These are phyloP conservation scores for Lemur catta DNA, from an alignment of 2,797 vertebrate species.

Conservation along the genomic window DNA sequence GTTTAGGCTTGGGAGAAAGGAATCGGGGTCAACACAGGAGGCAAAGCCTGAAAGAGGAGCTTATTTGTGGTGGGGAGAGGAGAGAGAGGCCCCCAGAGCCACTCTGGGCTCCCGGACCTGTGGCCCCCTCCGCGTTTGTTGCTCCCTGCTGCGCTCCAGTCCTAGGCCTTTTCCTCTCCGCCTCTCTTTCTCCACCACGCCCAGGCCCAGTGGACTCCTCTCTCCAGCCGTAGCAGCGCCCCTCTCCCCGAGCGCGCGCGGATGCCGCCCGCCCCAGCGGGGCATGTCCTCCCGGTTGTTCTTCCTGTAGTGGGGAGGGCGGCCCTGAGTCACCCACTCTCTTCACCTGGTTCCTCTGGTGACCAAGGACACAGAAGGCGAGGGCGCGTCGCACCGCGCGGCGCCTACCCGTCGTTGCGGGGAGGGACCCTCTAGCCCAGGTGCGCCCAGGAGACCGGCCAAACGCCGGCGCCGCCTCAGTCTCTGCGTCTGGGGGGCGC, in stretches of 20 bases:
- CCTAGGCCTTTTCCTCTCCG: neutral
- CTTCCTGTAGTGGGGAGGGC: neutral
- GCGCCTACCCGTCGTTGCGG: neutral
- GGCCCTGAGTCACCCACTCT: neutral
- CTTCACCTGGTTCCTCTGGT: neutral
- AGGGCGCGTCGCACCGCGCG: accelerated
- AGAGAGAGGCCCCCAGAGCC: neutral
- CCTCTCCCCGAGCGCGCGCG: neutral
- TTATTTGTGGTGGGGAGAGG: neutral
- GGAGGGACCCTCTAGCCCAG: neutral
- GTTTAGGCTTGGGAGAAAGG: neutral
- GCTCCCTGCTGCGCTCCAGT: neutral
- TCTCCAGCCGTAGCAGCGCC: neutral
- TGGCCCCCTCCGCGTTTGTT: no score
- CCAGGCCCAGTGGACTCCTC: neutral
- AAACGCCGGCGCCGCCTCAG: neutral
- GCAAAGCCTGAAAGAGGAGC: neutral
- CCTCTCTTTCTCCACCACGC: neutral
- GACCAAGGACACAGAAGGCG: neutral
- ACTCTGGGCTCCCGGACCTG: neutral
- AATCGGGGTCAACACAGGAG: neutral
- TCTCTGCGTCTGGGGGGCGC: neutral
- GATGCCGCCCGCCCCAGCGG: neutral
- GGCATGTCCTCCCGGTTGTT: neutral
- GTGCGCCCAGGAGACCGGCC: neutral